Percentiles rank a stretch among this genome's conserved stretches.
Evolutionary conservation across 2,888 invertebrate genomes (phyloP).

Genomic region (Cerastis rubricosa): DNA sequence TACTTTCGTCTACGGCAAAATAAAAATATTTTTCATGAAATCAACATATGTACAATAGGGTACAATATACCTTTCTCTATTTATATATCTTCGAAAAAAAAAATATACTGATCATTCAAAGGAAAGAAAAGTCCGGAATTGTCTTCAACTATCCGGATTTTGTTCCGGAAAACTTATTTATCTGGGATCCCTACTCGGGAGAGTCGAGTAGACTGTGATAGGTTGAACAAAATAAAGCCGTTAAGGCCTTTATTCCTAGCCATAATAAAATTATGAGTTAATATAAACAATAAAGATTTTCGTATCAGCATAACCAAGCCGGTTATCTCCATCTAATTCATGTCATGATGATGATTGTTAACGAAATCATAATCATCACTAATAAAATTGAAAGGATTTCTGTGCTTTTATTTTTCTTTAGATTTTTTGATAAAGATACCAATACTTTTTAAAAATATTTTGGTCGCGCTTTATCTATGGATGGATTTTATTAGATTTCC

Average conservation of each 20-base stretch:
- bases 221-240: no score
- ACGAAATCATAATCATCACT: conserved; percentile 5
- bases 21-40: neutral
- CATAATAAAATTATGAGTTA: neutral
- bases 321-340: conserved; percentile 16
- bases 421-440: neutral
- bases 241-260: no score
- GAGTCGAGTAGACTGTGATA: no score
- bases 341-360: conserved; percentile 25
- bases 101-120: neutral
- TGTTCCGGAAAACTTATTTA: neutral
- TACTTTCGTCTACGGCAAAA: neutral
- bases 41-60: neutral
- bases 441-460: neutral
- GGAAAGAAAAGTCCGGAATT: neutral
- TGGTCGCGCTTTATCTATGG: neutral
- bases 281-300: conserved; percentile 6
- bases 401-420: neutral
- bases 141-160: neutral
- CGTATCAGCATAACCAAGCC: conserved; percentile 20
- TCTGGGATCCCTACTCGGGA: neutral
- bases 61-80: no score
- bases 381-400: conserved; percentile 13
- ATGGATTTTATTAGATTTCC: neutral
- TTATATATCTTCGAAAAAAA: no score